phyloP scores from a whole-genome alignment of 2,797 vertebrate species.

The Phoebastria nigripes region DNA sequence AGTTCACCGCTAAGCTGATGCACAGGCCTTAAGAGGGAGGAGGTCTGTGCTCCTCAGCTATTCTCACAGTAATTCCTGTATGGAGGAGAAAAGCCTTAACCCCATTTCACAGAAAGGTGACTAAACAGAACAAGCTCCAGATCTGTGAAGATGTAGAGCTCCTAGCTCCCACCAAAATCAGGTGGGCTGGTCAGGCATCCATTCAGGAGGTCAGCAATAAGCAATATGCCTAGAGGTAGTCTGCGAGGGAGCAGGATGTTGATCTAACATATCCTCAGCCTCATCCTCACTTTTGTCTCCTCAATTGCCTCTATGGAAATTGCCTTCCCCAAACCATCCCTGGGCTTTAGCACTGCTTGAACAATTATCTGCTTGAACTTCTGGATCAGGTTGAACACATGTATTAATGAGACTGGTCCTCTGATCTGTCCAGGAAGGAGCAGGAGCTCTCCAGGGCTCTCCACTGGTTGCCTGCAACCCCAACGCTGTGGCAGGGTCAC shows the following conservation, averaged over 20 bases:
- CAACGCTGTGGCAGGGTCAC: background rate
- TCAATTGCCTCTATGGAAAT: background rate
- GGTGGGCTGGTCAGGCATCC: background rate
- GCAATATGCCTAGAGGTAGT: background rate
- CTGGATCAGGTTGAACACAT: background rate
- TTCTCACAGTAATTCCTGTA: background rate
- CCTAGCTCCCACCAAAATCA: background rate
- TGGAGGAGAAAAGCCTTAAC: background rate
- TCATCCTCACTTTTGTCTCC: background rate
- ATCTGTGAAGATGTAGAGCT: background rate
- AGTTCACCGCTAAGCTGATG: background rate
- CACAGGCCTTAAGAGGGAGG: background rate
- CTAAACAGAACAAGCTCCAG: background rate
- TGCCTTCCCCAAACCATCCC: background rate
- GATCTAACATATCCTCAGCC: background rate
- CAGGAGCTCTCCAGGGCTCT: background rate
- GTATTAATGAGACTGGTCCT: background rate
- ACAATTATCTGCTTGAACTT: background rate
- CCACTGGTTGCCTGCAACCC: background rate
- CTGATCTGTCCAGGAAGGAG: background rate
- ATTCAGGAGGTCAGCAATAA: background rate
- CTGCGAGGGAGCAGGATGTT: background rate
- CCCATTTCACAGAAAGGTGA: background rate
- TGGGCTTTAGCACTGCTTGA: background rate
- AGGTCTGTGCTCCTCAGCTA: background rate